phyloP scores from a whole-genome alignment of 1,140 invertebrate genomes.

The Zeugodacus cucurbitae region DNA sequence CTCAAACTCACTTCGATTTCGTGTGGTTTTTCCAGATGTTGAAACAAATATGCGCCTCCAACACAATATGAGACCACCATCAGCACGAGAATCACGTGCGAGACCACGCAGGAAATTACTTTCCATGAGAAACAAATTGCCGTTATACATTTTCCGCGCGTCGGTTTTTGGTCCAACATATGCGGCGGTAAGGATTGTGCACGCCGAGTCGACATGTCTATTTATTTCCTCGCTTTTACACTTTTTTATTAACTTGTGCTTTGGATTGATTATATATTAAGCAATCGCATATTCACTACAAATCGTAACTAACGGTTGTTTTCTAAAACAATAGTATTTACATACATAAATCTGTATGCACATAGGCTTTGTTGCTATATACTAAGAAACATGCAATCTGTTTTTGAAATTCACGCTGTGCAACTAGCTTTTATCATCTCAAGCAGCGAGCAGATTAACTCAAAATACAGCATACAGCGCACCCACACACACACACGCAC shows the following conservation, averaged over 20 bases:
- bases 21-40: slow-evolving; percentile 79
- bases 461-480: not conserved
- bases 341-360: not conserved
- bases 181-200: slow-evolving; percentile 60
- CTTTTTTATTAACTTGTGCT: not conserved
- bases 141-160: slow-evolving; percentile 66
- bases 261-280: not conserved
- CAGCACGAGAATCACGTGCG: slow-evolving; percentile 87
- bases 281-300: not conserved
- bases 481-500: not conserved
- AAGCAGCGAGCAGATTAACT: not conserved
- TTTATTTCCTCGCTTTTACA: not conserved
- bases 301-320: not conserved
- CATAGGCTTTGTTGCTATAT: not conserved
- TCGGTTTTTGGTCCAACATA: slow-evolving; percentile 59
- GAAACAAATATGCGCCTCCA: slow-evolving; percentile 87
- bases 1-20: slow-evolving; percentile 76
- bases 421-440: too few species aligned
- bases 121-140: slow-evolving; percentile 77
- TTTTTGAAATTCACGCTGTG: too few species aligned
- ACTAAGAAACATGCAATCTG: too few species aligned
- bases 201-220: slow-evolving; percentile 58
- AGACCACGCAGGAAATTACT: slow-evolving; percentile 86
- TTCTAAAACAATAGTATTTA: too few species aligned
- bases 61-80: slow-evolving; percentile 87